These are phyloP conservation scores for Miniopterus natalensis DNA, from an alignment of 2,113 vertebrate species.

Conservation along the genomic window DNA sequence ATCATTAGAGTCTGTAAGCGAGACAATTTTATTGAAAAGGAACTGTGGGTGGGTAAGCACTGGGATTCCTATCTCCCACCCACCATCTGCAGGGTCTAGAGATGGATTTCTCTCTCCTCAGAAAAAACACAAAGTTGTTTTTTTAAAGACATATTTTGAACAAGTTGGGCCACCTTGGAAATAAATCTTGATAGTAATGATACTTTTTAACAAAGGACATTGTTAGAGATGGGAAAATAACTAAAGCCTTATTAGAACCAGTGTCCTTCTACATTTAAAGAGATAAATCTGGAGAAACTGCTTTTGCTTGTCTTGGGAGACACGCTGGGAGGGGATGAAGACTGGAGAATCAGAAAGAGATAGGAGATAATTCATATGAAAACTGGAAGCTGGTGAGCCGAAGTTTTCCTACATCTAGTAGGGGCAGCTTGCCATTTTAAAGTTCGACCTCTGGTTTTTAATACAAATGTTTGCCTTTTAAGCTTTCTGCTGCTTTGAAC, in stretches of 20 bases:
- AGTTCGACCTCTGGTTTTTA: background rate
- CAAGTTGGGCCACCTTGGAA: background rate
- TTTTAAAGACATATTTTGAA: background rate
- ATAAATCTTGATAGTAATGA: background rate
- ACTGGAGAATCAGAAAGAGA: background rate
- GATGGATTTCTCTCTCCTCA: background rate
- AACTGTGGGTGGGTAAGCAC: background rate
- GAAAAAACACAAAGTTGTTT: background rate
- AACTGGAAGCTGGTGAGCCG: background rate
- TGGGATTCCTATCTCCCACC: background rate
- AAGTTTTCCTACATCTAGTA: background rate
- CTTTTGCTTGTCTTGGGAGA: background rate
- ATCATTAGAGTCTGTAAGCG: background rate
- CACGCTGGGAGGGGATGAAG: background rate
- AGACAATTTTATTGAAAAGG: background rate
- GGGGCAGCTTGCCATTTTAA: background rate
- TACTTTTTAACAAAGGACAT: too few relatives aligned
- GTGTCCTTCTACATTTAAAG: background rate
- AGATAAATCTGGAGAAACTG: background rate
- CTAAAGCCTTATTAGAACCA: background rate
- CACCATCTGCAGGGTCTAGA: background rate
- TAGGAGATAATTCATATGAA: background rate
- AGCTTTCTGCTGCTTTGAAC: background rate
- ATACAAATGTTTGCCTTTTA: background rate
- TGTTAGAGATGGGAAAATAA: background rate